Conservation (phyloP, 1,140 invertebrate genomes). For the Hesperophylax magnus region DNA sequence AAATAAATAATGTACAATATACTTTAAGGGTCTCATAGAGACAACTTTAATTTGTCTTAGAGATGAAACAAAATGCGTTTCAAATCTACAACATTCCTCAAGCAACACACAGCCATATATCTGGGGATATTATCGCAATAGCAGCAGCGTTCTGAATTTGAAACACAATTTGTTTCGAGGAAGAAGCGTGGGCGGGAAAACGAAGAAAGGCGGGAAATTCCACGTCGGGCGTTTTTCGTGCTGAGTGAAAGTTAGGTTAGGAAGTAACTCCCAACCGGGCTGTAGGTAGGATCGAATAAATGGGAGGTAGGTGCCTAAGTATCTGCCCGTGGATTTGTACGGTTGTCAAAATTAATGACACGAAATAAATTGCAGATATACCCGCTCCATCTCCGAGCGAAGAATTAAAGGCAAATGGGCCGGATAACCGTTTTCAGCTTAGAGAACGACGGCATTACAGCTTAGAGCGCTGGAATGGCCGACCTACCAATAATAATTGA, state of each 20-base stretch:
- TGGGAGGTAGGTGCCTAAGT: not conserved
- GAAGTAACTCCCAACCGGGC: not conserved
- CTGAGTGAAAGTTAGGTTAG: no score
- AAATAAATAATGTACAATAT: no score
- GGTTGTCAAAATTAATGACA: slow-evolving; percentile 48
- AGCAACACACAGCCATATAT: not conserved
- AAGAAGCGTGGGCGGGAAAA: not conserved
- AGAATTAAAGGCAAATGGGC: not conserved
- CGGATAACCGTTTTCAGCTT: not conserved
- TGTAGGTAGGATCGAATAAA: not conserved
- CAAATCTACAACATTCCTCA: not conserved
- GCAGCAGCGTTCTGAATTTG: slow-evolving; percentile 14
- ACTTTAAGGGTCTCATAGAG: no score
- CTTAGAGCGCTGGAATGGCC: no score
- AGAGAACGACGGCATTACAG: no score
- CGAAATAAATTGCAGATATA: slow-evolving; percentile 53
- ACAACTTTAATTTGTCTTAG: no score
- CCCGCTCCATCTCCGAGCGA: not conserved
- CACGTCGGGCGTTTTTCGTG: no score
- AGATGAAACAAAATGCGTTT: no score
- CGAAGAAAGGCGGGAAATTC: not conserved
- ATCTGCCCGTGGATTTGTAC: slow-evolving; percentile 40
- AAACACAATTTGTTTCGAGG: slow-evolving; percentile 15
- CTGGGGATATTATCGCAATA: not conserved
- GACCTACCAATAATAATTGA: no score